Percentiles rank a stretch among this genome's conserved stretches.
These are phyloP conservation scores for Paradoxurus hermaphroditus DNA, from an alignment of 2,113 vertebrate genomes.

Conservation along the genomic window DNA sequence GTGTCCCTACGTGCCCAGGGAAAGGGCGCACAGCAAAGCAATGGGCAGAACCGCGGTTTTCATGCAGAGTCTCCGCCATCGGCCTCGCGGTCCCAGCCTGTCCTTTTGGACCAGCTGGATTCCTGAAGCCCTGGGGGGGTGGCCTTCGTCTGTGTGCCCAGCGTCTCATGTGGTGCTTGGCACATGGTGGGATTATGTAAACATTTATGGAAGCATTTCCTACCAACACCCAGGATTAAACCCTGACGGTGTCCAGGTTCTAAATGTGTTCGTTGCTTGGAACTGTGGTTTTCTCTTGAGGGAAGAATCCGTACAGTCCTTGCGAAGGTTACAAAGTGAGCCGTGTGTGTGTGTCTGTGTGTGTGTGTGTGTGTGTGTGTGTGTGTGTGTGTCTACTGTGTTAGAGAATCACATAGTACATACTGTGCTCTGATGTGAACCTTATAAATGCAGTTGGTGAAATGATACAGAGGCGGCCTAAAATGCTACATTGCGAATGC, in stretches of 20 bases:
- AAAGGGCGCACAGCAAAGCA: too few species aligned
- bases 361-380: not conserved
- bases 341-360: not conserved
- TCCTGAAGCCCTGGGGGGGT: not conserved
- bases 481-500: not conserved
- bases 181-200: not conserved
- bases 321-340: not conserved
- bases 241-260: not conserved
- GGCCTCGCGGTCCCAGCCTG: fast-evolving
- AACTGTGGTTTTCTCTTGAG: not conserved
- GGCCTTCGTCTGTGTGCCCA: not conserved
- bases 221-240: too few species aligned
- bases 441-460: not conserved
- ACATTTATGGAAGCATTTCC: not conserved
- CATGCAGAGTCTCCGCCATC: fast-evolving
- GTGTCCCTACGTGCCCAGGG: not conserved
- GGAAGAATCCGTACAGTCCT: fast-evolving
- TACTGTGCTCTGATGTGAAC: not conserved
- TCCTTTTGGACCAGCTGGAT: not conserved
- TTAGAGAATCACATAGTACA: not conserved
- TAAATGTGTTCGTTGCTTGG: not conserved
- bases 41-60: fast-evolving
- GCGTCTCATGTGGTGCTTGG: fast-evolving
- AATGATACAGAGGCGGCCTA: fast-evolving
- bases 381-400: not conserved